Percentiles rank a stretch among this genome's conserved stretches.
phyloP scores from a whole-genome alignment of 2,113 vertebrate genomes.

The Pseudorasbora parva region DNA sequence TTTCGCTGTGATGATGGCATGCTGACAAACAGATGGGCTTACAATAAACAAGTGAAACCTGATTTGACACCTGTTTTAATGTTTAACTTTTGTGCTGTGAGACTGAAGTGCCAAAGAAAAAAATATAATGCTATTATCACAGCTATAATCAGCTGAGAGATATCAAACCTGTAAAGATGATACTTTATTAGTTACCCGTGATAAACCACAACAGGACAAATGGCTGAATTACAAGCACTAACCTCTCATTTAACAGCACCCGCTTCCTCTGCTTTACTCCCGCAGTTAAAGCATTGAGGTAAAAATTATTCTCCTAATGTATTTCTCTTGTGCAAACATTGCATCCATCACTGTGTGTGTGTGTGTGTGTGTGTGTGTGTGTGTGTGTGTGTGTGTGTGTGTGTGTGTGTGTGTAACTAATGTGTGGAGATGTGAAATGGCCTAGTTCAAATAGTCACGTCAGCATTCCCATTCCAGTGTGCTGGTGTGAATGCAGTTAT shows the following conservation, averaged over 20 bases:
- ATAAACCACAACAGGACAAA: conserved; percentile 63
- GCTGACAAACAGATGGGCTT: conserved; percentile 40
- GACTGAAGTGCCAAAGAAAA: no score
- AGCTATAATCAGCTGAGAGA: neutral
- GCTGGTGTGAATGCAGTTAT: conserved; percentile 29
- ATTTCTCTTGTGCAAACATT: conserved; percentile 55
- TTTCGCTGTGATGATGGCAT: conserved; percentile 14
- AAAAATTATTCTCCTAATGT: conserved; percentile 51
- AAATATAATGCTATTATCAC: neutral
- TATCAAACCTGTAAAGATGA: neutral
- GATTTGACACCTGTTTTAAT: neutral
- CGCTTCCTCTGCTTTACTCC: conserved; percentile 62
- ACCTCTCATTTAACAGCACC: conserved; percentile 65
- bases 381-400: conserved; percentile 35
- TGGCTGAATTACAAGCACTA: conserved; percentile 62
- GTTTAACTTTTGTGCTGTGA: neutral
- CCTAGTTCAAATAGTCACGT: conserved; percentile 49
- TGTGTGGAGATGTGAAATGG: conserved; percentile 52
- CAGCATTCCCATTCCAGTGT: conserved; percentile 59
- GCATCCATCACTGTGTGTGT: conserved; percentile 58
- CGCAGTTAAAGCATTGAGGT: conserved; percentile 63
- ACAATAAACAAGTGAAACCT: conserved; percentile 26
- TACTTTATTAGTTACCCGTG: conserved; percentile 54
- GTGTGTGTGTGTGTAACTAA: conserved; percentile 55
- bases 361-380: conserved; percentile 36